A percentile compares a stretch with the other conserved stretches of the same genome.
Evolutionary conservation across 2,113 vertebrate species (phyloP).

Genomic region (Hystrix brachyura): DNA sequence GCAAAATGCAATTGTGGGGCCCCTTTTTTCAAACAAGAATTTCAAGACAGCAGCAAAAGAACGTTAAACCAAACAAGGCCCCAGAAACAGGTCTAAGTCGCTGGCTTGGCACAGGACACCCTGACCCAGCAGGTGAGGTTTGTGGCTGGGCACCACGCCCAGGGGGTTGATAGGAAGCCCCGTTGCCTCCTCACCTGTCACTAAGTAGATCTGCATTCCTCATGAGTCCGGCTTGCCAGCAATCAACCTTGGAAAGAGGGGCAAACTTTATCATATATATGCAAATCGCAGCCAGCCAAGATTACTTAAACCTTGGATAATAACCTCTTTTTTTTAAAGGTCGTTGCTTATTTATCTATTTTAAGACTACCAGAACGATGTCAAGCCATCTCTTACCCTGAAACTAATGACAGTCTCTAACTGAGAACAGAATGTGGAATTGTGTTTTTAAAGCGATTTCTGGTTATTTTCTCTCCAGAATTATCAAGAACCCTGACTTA

Average conservation of each 20-base stretch:
- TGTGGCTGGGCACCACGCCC: fast-evolving
- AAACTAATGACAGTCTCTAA: constrained; percentile 75
- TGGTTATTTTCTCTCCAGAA: constrained; percentile 70
- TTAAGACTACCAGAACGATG: constrained; percentile 70
- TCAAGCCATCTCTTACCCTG: constrained; percentile 48
- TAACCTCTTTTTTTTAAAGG: constrained; percentile 48
- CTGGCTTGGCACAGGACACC: not conserved
- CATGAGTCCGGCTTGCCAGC: not conserved
- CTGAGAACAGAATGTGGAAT: constrained; percentile 25
- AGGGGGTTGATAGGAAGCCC: not conserved
- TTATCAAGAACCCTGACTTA: constrained; percentile 35
- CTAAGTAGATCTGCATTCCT: constrained; percentile 14
- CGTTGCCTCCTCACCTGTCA: not conserved
- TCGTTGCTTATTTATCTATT: constrained; percentile 75
- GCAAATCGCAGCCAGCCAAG: constrained; percentile 66
- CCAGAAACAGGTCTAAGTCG: not conserved
- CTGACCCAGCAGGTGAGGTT: not conserved
- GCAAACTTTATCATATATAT: constrained; percentile 38
- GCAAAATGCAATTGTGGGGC: not conserved
- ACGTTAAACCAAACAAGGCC: not conserved
- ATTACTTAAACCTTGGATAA: constrained; percentile 59
- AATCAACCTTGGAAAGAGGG: constrained; percentile 26
- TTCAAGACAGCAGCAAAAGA: not conserved
- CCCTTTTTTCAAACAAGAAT: not conserved
- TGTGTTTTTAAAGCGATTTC: constrained; percentile 17